phyloP scores from a whole-genome alignment of 1,140 invertebrate genomes.

The Bombus turneri region DNA sequence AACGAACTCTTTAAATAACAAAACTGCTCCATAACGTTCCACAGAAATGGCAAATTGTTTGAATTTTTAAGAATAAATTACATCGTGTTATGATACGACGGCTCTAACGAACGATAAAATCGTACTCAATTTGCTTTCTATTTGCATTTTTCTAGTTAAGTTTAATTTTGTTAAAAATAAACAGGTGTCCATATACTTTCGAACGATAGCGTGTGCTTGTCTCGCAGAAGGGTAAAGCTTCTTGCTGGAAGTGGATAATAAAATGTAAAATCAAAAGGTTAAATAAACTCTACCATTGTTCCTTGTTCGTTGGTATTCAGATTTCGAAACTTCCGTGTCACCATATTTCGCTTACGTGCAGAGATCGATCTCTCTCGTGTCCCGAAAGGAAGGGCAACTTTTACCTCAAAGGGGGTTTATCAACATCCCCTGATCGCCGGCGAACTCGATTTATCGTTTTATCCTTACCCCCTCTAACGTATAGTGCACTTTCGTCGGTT shows the following conservation, averaged over 20 bases:
- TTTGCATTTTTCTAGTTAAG: background rate
- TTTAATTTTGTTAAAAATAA: background rate
- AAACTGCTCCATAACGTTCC: too few relatives aligned
- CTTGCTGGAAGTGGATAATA: conserved; percentile 23
- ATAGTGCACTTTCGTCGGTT: background rate
- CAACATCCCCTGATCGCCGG: background rate
- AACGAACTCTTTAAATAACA: too few relatives aligned
- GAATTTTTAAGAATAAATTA: too few relatives aligned
- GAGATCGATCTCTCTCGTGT: background rate
- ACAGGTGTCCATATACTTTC: too few relatives aligned
- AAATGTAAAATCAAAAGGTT: conserved; percentile 48
- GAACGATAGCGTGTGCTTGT: too few relatives aligned
- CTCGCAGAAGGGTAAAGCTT: background rate
- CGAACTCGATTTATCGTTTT: background rate
- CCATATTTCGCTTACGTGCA: background rate
- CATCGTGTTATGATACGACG: too few relatives aligned
- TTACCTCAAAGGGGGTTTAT: background rate
- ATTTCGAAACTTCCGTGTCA: conserved; percentile 24
- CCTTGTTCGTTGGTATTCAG: background rate
- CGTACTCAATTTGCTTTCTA: too few relatives aligned
- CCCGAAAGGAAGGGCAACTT: background rate
- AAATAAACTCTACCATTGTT: too few relatives aligned
- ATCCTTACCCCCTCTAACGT: background rate
- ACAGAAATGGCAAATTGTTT: too few relatives aligned
- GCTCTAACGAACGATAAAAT: too few relatives aligned